Evolutionary conservation across 2,113 vertebrate genomes (phyloP).

Genomic region (Platichthys stellatus): DNA sequence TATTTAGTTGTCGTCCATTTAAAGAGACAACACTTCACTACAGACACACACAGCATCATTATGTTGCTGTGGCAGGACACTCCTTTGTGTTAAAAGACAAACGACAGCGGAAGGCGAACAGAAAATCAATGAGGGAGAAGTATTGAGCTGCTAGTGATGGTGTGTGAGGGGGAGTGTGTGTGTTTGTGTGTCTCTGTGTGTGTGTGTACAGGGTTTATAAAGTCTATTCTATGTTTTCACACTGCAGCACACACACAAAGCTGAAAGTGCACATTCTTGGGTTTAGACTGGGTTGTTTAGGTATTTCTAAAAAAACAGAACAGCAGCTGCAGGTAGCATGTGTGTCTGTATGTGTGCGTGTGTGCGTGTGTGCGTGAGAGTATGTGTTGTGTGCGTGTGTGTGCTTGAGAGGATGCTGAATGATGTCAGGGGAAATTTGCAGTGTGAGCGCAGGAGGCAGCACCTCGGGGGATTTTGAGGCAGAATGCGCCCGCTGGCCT

Average conservation of each 20-base stretch:
- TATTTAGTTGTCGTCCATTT: conserved; percentile 30
- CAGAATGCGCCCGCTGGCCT: conserved; percentile 37
- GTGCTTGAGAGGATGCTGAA: conserved; percentile 21
- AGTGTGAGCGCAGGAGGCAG: conserved; percentile 40
- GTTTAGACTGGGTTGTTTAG: too few relatives aligned
- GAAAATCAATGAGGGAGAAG: conserved; percentile 77
- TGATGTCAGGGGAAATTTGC: not conserved
- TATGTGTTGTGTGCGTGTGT: not conserved
- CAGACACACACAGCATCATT: conserved; percentile 21
- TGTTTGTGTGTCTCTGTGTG: not conserved
- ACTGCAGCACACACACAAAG: too few relatives aligned
- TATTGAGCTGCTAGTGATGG: conserved; percentile 63
- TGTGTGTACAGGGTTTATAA: not conserved
- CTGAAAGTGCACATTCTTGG: too few relatives aligned
- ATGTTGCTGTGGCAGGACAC: conserved; percentile 33
- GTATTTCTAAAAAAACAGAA: too few relatives aligned
- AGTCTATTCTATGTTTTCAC: too few relatives aligned
- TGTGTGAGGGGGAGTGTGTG: not conserved
- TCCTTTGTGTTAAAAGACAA: conserved; percentile 72
- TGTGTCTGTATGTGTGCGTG: conserved; percentile 14
- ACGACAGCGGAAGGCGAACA: conserved; percentile 41
- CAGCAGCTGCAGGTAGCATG: not conserved
- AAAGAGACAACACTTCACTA: conserved; percentile 36
- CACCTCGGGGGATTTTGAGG: conserved; percentile 36
- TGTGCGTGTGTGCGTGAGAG: conserved; percentile 8